Evolutionary conservation across 2,797 vertebrate genomes (phyloP).

Genomic region (Amphiprion clarkii): DNA sequence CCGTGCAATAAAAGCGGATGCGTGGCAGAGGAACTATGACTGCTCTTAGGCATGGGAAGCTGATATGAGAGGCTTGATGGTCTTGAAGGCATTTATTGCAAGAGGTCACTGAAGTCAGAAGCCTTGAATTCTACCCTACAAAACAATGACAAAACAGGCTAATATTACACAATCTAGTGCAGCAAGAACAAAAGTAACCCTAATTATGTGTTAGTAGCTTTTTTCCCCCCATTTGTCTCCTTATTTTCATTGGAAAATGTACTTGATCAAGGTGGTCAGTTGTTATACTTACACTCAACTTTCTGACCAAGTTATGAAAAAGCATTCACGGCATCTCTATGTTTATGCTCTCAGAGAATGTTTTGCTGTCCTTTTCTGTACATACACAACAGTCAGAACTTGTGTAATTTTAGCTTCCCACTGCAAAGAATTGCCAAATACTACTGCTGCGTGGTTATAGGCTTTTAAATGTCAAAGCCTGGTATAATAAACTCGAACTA

Average conservation of each 20-base stretch:
- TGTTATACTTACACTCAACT: background rate
- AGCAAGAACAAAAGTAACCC: background rate
- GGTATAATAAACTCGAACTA: slow-evolving; percentile 23
- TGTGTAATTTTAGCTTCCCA: background rate
- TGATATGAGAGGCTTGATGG: slow-evolving; percentile 71
- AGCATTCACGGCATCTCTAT: background rate
- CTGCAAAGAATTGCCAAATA: background rate
- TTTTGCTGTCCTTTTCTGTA: background rate
- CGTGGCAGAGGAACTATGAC: slow-evolving; percentile 49
- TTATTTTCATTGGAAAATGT: background rate
- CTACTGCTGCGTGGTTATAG: slow-evolving; percentile 26
- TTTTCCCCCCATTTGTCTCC: background rate
- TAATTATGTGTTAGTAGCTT: background rate
- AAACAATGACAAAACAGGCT: slow-evolving; percentile 58
- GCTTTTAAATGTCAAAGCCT: slow-evolving; percentile 56
- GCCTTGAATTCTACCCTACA: slow-evolving; percentile 43
- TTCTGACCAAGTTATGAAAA: background rate
- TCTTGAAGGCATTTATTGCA: slow-evolving; percentile 69
- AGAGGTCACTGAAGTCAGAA: slow-evolving; percentile 62
- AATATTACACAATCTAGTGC: slow-evolving; percentile 15
- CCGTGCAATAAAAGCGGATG: slow-evolving; percentile 64
- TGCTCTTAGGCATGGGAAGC: slow-evolving; percentile 60
- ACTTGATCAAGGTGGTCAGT: background rate
- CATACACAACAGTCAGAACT: background rate
- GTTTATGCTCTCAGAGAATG: background rate